Base-by-base conservation (phyloP, 2,888 invertebrate genomes). In the Apodemia zela region DNA sequence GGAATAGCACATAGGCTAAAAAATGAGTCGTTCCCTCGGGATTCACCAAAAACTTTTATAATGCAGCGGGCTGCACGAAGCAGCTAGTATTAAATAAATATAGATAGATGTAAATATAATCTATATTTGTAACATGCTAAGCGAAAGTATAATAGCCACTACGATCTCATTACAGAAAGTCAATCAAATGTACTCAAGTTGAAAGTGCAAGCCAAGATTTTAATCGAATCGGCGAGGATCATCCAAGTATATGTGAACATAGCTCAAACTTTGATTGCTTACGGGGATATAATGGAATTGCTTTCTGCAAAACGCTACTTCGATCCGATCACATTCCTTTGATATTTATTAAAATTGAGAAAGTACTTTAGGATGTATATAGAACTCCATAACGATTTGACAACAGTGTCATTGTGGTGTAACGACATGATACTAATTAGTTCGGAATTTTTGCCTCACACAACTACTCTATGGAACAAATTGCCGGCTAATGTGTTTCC, bases 241-340 rank as follows among this genome's bases (percentile, higher is more conserved):
- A 67, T 67, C 66, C 61, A 60, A 68, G 68, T 68, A 63, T 66
- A 66, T 64, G 65, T 66, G 68, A 66, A 66, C 67, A 68, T 68
- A 75, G 42, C 58, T 21, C 58, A 42, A 63, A 76, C 69, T 76
- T 75, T 71, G 70, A 75, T 73, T 75, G 73, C 75, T 70, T 71
- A 66, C 71, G 58, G 69, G 66, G 68, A 72, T 74, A 74, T 74
- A 74, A 74, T 74, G 73, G 73, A 73, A 73, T 73, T 71, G 73
- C 69, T 69, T 54, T 54, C 54, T 54, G 54, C 29, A 21, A 54
- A 54, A 54, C 54, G 54, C 25, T 54, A 54, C 54, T 21, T 25
- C 54, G 15, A 54, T 54, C 29, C 13, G 54, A 54, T 13, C 54
- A 29, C 15, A 54, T 54, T 54, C 54, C 54, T 54, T 54, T 54